Evolutionary conservation across 2,888 invertebrate genomes (phyloP), one percentile per base, ranked within the genome.

Genomic region (Leucophenga montana): DNA sequence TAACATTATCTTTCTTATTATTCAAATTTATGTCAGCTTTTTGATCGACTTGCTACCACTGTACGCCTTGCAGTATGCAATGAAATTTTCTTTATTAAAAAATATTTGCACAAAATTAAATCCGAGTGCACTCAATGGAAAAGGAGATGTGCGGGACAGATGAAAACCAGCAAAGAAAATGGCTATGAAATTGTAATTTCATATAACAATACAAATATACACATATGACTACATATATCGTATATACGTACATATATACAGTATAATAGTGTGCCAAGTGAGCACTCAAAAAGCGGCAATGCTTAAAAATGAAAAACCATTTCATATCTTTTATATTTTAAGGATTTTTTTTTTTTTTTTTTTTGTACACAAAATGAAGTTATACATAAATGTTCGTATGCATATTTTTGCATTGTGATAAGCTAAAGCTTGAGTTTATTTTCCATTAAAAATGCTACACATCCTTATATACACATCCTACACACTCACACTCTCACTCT

Each of bases 391-490:
- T 50, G 71, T 79, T 78, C 67, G 16, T 18, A 13, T 48, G 8
- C 50, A 16, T 50, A 50, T 16, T 18, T 50, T 18, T 50, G n/a
- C 16, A 27, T 22, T 57, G n/a, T 11, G 22, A 57, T 57, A n/a
- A 57, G 31, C 20, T 54, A 0, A 53, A 20, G 16, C 31, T 33
- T 18, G n/a, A 73, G 80, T 78, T 79, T 77, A 74, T 75, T 77
- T 78, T 77, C 78, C 80, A 83, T 83, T 83, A 79, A 83, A 81
- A 83, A 79, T 73, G 72, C 72, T 48, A 71, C 70, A n/a, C 4
- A 66, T 57, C 71, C n/a, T n/a, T n/a, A n/a, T n/a, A n/a, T n/a
- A 71, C 69, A 77, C 31, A 9, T 8, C 22, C 14, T 22, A 66
- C 22, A 50, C 65, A 65, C 27, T 48, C 65, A n/a, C 70, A 44